Evolutionary conservation across 2,113 vertebrate species (phyloP), one percentile per base, ranked within the genome.

Genomic region (Alosa alosa): DNA sequence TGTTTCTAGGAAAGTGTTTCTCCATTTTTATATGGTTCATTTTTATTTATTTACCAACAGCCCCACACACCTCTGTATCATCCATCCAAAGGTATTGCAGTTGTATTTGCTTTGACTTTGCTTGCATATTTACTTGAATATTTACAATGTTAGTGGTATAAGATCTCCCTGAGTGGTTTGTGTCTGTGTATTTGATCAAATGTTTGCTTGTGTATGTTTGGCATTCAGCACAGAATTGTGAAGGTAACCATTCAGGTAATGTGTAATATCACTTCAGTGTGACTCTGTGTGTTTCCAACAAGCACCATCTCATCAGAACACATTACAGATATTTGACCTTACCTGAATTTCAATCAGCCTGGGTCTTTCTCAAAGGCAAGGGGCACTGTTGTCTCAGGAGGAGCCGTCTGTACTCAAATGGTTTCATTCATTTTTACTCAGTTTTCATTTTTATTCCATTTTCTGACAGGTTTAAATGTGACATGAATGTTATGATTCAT

Each of bases 281-380:
- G 36, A 5, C 68, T 36, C 25, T 75, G 68, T 75, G 72, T 78
- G 72, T 78, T 78, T 36, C 72, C 72, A 78, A 39, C 25, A 78
- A 78, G 72, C 72, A 17, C 31, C 72, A 78, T 36, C 72, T 78
- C 72, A 39, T 78, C 72, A 78, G 31, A 78, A 78, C 25, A 36
- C 72, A 78, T 78, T 78, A 78, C 72, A 78, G 10, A 78, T 78
- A 39, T 78, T 78, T 78, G 72, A 31, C 72, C 72, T 78, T 78
- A 39, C 72, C 72, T 78, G 72, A 39, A 78, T 78, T 39, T 78
- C 72, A 78, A 39, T 78, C 68, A 75, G 68, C 68, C 68, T 11
- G 7, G 68, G 68, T 31, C 68, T 55, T n/a, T 15, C 68, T 75
- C 72, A 36, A 78, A 78, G 31, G 72, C 36, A 78, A 78, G 72